Evolutionary conservation across 2,797 vertebrate genomes (phyloP), one percentile per base, ranked within the genome.

Genomic region (Tympanoctomys barrerae): DNA sequence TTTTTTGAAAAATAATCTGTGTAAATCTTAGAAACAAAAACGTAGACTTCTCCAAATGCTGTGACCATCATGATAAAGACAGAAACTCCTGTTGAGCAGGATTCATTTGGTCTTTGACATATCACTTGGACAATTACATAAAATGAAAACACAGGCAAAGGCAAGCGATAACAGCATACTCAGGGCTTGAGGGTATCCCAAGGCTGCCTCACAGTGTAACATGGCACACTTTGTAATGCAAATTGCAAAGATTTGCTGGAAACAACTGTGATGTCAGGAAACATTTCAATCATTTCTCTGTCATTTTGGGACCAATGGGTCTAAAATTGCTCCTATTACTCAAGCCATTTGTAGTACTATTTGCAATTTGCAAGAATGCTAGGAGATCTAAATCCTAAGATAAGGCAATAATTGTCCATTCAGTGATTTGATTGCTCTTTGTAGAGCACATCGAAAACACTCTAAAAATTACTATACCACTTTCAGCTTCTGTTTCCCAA

Each of bases 291-390:
- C 77, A 84, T 85, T 68, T 70, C 16, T 57, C n/a, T n/a, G 33
- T 94, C 21, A 83, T 66, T 64, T 75, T 88, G 70, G 57, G 19
- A 52, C 26, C 68, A 88, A 61, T n/a, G 16, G 57, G 5, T 46
- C 89, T 66, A 39, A 94, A 91, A 94, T 36, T 85, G 81, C 36
- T 78, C 52, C 83, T 90, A 84, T 87, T 73, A 91, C 52, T 59
- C 52, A 24, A 22, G 26, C 75, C 77, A 61, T 94, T 33, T 77
- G 39, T 42, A 82, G 39, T 59, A 73, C 22, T 2, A 2, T 77
- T 89, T 87, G 73, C 77, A 89, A 94, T 86, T 82, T 83, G 79
- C 75, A 79, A 46, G 49, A 28, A 16, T 73, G 26, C 12, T 81
- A 33, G 3, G 78, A 91, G 39, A 93, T 57, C 71, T 86, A 57